Conservation (phyloP, 1,140 invertebrate species). For the Calliopsis andreniformis region DNA sequence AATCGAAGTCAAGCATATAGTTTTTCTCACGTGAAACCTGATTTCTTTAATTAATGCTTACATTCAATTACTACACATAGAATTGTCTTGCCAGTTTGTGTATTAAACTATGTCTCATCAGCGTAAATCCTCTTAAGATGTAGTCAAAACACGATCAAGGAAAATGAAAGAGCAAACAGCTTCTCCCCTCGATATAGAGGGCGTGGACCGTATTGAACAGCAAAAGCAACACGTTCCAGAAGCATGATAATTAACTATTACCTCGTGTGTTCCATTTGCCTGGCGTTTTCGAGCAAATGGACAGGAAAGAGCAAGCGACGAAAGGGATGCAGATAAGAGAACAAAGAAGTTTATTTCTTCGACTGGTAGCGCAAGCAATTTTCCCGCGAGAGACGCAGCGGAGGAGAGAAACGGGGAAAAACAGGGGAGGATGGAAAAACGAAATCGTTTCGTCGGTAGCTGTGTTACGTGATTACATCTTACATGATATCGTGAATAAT, state of each 20-base stretch:
- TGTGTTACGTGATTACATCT: conserved; percentile 48
- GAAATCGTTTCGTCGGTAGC: conserved; percentile 46
- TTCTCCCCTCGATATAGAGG: no score
- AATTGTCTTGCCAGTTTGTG: no score
- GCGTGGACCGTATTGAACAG: no score
- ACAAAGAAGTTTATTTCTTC: conserved; percentile 29
- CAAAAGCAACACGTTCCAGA: background rate
- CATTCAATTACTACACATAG: no score
- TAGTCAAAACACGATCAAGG: no score
- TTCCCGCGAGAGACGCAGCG: background rate
- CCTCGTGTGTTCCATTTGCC: background rate
- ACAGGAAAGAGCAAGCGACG: background rate
- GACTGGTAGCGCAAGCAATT: conserved; percentile 10
- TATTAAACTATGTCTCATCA: no score
- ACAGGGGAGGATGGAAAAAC: conserved; percentile 14
- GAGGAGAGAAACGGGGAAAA: background rate
- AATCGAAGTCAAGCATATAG: no score
- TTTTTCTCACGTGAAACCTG: no score
- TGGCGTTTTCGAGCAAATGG: background rate
- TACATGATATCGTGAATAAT: conserved; percentile 53
- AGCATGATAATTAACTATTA: background rate
- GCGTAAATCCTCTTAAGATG: no score
- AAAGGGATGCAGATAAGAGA: background rate
- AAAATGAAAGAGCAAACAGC: no score
- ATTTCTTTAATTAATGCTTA: no score